A percentile compares a stretch with the other conserved stretches of the same genome.
These are phyloP conservation scores for Mungos mungo DNA, from an alignment of 2,113 vertebrate genomes.

Conservation along the genomic window DNA sequence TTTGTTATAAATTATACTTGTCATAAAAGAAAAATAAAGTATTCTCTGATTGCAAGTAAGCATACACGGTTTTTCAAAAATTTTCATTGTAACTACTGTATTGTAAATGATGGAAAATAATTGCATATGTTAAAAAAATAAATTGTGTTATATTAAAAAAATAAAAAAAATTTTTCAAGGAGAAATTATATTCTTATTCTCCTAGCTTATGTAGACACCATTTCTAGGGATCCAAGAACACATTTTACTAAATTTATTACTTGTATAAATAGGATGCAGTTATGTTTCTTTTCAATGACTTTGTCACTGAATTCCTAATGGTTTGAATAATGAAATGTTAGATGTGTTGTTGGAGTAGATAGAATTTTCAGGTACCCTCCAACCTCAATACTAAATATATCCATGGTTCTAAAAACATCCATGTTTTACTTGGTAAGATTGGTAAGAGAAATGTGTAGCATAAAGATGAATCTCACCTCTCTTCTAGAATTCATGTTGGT, in stretches of 20 bases:
- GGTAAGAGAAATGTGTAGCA: neutral
- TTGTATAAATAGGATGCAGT: neutral
- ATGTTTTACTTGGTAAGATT: neutral
- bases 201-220: neutral
- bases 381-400: neutral
- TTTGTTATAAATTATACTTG: neutral
- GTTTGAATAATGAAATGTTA: slow-evolving; percentile 20
- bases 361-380: neutral
- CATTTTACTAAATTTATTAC: neutral
- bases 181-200: slow-evolving; percentile 13
- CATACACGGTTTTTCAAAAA: neutral
- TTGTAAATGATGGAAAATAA: no score
- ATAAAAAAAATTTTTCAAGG: no score
- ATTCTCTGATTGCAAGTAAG: slow-evolving; percentile 11
- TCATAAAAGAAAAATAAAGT: slow-evolving; percentile 25
- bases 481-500: neutral
- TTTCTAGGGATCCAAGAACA: slow-evolving; percentile 6
- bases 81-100: no score
- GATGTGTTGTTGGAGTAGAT: neutral
- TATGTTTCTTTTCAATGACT: neutral
- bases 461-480: neutral
- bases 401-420: slow-evolving; percentile 12
- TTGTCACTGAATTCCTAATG: slow-evolving; percentile 22
- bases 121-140: no score
- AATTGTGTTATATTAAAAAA: no score